Conservation (phyloP, 2,113 vertebrate species). For the Hipposideros armiger region DNA sequence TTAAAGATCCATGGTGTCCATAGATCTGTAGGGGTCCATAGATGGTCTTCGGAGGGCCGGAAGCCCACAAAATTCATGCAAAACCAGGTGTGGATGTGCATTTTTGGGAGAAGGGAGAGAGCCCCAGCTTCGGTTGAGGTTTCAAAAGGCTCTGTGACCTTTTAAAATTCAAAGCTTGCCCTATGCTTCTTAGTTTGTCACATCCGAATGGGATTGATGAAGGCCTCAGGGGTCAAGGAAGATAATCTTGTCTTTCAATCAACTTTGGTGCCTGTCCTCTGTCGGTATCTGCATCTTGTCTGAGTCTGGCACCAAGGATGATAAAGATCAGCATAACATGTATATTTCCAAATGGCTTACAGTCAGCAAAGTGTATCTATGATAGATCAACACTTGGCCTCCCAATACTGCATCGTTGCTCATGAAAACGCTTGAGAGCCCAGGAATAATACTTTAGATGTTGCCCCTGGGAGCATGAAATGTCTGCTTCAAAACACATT, state of each 20-base stretch:
- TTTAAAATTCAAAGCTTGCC: conserved; percentile 28
- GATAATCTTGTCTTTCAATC: conserved; percentile 61
- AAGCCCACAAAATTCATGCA: background rate
- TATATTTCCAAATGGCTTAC: conserved; percentile 56
- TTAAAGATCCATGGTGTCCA: background rate
- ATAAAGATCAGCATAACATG: conserved; percentile 57
- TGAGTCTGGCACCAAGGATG: conserved; percentile 54
- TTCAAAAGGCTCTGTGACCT: background rate
- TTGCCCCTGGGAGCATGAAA: conserved; percentile 55
- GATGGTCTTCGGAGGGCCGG: background rate
- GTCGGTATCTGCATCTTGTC: conserved; percentile 52
- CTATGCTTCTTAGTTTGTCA: background rate
- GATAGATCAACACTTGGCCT: background rate
- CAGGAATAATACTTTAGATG: conserved; percentile 46
- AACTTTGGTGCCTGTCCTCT: background rate
- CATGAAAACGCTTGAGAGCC: background rate
- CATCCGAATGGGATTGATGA: conserved; percentile 41
- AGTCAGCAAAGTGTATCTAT: conserved; percentile 21
- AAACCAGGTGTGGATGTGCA: background rate
- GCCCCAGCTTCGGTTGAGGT: background rate
- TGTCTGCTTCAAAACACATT: conserved; percentile 46
- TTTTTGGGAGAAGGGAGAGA: background rate
- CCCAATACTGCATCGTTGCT: background rate
- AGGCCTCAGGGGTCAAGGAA: background rate
- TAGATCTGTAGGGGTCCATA: background rate